phyloP scores from a whole-genome alignment of 2,888 invertebrate species.

The Cosmorhoe ocellata region DNA sequence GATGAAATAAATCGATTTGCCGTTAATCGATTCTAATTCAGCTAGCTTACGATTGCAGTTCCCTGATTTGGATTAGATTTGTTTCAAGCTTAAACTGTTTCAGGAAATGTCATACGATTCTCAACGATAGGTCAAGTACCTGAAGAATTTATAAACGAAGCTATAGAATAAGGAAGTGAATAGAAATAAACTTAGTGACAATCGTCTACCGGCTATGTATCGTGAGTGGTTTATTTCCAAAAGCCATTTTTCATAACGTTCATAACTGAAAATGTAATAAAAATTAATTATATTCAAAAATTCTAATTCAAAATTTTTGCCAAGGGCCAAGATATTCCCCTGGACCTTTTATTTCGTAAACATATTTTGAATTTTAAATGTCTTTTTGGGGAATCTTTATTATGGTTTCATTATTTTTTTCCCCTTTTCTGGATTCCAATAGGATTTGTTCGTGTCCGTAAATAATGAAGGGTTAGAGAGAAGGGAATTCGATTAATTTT shows the following conservation, averaged over 20 bases:
- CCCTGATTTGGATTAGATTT: constrained; percentile 43
- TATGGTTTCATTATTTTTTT: constrained; percentile 40
- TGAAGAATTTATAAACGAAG: no score
- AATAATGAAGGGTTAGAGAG: constrained; percentile 27
- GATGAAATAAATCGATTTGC: constrained; percentile 31
- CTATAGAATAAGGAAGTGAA: no score
- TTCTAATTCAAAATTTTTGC: constrained; percentile 8
- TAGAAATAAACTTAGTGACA: no score
- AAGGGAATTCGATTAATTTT: constrained; percentile 23
- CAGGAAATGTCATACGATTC: no score
- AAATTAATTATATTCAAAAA: constrained; percentile 1
- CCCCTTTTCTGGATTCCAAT: constrained; percentile 27
- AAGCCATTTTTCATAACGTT: no score
- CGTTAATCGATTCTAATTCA: constrained; percentile 50
- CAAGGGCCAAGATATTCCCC: constrained; percentile 5
- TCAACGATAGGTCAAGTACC: no score
- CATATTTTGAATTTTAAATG: constrained; percentile 25
- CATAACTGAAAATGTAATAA: not conserved
- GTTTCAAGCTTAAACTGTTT: not conserved
- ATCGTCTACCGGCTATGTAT: no score
- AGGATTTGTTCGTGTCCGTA: constrained; percentile 32
- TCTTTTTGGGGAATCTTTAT: constrained; percentile 34
- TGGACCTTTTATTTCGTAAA: constrained; percentile 19
- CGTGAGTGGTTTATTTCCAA: not conserved
- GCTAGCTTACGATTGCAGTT: constrained; percentile 55